Evolutionary conservation across 2,888 invertebrate genomes (phyloP).

Genomic region (Penaeus monodon): DNA sequence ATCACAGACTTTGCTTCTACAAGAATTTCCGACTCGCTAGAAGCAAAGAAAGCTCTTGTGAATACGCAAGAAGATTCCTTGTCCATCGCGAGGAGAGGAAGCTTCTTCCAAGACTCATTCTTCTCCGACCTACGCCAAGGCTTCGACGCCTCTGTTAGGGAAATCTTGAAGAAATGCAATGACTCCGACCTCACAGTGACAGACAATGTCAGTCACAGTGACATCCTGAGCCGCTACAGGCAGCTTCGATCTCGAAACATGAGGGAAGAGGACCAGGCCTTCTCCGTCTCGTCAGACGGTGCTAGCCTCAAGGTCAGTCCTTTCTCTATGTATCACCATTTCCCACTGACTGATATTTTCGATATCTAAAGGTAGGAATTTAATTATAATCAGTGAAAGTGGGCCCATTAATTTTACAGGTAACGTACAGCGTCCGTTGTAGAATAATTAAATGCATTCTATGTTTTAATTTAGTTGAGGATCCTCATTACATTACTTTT

Average conservation of each 20-base stretch:
- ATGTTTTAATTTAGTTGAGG: too few species aligned
- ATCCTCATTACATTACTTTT: too few species aligned
- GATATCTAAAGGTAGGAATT: too few species aligned
- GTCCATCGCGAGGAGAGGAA: conserved; percentile 7
- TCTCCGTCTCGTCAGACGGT: conserved; percentile 39
- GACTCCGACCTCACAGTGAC: not conserved
- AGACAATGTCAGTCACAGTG: not conserved
- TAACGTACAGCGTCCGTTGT: too few species aligned
- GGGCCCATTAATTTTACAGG: too few species aligned
- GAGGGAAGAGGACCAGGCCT: conserved; percentile 55
- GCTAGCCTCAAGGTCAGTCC: conserved; percentile 40
- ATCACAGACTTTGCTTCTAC: too few species aligned
- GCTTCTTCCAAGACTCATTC: conserved; percentile 51
- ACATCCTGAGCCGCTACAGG: conserved; percentile 46
- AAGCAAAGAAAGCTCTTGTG: too few species aligned
- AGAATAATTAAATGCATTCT: too few species aligned
- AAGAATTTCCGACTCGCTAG: too few species aligned
- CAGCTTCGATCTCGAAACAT: conserved; percentile 39
- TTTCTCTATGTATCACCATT: not conserved
- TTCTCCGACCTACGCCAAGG: conserved; percentile 48
- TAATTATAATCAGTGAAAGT: too few species aligned
- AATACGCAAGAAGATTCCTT: not conserved
- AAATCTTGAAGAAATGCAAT: conserved; percentile 28
- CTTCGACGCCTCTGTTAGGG: conserved; percentile 48
- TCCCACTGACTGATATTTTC: too few species aligned